Evolutionary conservation across 2,888 invertebrate genomes (phyloP).

Genomic region (Ecdyonurus torrentis): DNA sequence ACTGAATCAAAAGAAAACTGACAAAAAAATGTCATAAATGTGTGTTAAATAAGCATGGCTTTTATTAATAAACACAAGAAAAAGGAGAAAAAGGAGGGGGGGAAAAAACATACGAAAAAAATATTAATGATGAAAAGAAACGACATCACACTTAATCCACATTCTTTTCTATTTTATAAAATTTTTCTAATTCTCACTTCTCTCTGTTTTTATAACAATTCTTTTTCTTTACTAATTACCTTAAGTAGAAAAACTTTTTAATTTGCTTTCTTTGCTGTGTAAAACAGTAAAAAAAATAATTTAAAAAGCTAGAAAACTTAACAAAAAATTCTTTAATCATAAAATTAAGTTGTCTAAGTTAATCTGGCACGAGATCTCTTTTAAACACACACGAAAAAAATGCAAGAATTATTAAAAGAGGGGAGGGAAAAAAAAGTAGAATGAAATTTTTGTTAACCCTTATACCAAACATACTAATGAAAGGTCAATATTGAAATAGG

Average conservation of each 20-base stretch:
- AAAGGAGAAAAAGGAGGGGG: too few relatives aligned
- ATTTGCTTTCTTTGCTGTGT: neutral
- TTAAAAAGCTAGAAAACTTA: neutral
- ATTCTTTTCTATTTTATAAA: neutral
- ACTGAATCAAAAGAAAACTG: neutral
- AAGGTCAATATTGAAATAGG: constrained; percentile 1
- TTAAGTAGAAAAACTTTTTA: neutral
- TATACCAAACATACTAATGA: constrained; percentile 1
- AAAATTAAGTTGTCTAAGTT: neutral
- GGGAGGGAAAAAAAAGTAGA: neutral
- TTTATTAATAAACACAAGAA: neutral
- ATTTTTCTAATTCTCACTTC: neutral
- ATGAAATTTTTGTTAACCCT: constrained; percentile 1
- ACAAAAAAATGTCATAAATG: neutral
- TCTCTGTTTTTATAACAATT: too few relatives aligned
- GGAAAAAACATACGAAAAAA: neutral
- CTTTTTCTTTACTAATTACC: neutral
- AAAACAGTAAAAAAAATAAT: neutral
- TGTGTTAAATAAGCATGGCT: neutral
- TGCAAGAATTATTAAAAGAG: too few relatives aligned
- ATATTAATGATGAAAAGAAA: neutral
- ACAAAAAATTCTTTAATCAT: neutral
- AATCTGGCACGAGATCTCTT: neutral
- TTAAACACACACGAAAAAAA: too few relatives aligned
- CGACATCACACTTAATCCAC: neutral